Evolutionary conservation across 2,888 invertebrate genomes (phyloP).

Genomic region (Gari tellinella): DNA sequence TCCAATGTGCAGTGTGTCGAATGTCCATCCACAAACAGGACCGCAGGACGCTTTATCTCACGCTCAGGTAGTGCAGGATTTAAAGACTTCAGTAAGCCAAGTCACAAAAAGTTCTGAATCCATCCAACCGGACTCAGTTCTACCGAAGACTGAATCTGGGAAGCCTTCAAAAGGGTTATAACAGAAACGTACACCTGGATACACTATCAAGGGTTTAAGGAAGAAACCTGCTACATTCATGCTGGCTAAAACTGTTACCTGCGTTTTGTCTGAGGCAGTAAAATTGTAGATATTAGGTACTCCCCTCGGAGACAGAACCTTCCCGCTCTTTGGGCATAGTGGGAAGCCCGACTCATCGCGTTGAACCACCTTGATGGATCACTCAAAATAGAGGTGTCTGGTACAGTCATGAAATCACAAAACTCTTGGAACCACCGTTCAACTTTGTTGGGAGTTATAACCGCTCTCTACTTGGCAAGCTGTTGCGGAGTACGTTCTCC

Average conservation of each 20-base stretch:
- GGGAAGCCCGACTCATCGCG: constrained; percentile 5
- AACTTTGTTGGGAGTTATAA: background rate
- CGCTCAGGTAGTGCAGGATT: background rate
- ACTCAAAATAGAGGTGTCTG: background rate
- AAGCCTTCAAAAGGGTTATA: constrained; percentile 2
- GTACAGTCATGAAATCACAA: background rate
- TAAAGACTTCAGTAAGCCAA: constrained; percentile 6
- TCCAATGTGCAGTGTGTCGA: constrained; percentile 3
- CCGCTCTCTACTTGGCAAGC: constrained; percentile 1
- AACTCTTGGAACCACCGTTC: background rate
- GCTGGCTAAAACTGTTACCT: constrained; percentile 23
- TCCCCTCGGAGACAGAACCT: constrained; percentile 1
- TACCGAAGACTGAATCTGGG: background rate
- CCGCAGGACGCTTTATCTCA: background rate
- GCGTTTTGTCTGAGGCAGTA: constrained; percentile 23
- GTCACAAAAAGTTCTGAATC: constrained; percentile 10
- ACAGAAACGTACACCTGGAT: constrained; percentile 15
- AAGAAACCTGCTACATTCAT: constrained; percentile 20
- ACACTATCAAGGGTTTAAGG: constrained; percentile 17
- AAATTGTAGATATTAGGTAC: constrained; percentile 6
- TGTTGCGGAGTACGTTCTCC: constrained; percentile 1
- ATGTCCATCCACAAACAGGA: constrained; percentile 27
- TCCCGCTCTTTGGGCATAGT: constrained; percentile 4
- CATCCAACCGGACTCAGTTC: constrained; percentile 10
- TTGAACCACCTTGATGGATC: constrained; percentile 5